Base-by-base conservation (phyloP, 2,113 vertebrate species). In the Ochotona curzoniae region DNA sequence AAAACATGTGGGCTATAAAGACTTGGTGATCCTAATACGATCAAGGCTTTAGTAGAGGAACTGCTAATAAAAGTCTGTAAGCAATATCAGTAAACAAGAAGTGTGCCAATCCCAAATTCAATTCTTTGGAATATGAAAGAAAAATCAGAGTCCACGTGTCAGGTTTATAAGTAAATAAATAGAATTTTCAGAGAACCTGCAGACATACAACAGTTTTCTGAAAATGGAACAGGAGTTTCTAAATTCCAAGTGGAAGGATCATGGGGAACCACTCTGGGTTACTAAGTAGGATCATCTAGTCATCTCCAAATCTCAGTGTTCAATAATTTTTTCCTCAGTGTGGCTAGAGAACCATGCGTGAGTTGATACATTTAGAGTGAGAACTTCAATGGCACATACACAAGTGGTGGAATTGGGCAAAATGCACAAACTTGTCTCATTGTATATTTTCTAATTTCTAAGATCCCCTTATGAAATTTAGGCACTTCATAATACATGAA, bases 361-460 rank as follows among this genome's bases (percentile, higher is more conserved):
- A 93, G 32, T 75, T 81, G 35, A 88, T n/a, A 85, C 14, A 73
- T 4, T 90, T 73, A 44, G 2, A 0, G 30, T 92, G 12, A 89
- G n/a, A 96, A 76, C 20, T 88, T 93, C n/a, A 79, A 49, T 83
- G 15, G 28, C 69, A 66, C 32, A 60, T 67, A 73, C 5, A 17
- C 84, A 60, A 60, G 15, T 81, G 38, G 3, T n/a, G 85, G 13
- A 89, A 83, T 9, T 92, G 51, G 11, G 0, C 1, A 83, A 93
- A 23, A 13, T 6, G 49, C n/a, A 69, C 32, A 87, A 3, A 79
- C 54, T 18, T 89, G 38, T 75, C 70, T 49, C 75, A 86, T 60
- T 6, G 14, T 64, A 23, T 15, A 83, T 66, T 82, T 86, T 1
- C 21, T 80, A 32, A 20, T 85, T 83, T 80, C 57, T n/a, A 28